These are phyloP conservation scores for Muscicapa striata DNA, from an alignment of 2,797 vertebrate species.

Conservation along the genomic window DNA sequence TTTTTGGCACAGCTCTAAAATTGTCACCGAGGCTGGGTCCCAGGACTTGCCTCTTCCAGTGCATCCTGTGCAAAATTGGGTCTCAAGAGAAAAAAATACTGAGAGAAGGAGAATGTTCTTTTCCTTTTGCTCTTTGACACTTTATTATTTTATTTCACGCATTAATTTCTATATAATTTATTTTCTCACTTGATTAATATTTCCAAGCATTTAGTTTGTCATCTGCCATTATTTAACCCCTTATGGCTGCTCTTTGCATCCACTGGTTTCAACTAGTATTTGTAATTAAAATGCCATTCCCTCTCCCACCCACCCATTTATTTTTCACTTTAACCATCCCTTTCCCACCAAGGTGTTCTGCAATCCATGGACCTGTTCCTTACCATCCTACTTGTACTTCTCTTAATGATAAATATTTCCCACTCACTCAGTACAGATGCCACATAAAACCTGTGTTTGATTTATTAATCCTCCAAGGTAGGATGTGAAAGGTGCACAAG, in stretches of 20 bases:
- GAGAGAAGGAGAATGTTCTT: neutral
- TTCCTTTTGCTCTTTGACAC: neutral
- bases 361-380: neutral
- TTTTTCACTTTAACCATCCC: neutral
- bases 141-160: neutral
- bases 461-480: neutral
- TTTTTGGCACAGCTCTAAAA: slow-evolving; percentile 16
- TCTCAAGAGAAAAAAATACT: neutral
- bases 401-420: neutral
- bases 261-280: neutral
- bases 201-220: neutral
- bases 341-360: neutral
- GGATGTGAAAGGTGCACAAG: neutral
- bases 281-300: neutral
- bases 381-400: neutral
- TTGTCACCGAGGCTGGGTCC: neutral
- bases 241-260: neutral
- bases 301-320: neutral
- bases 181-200: slow-evolving; percentile 20
- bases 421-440: neutral
- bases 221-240: neutral
- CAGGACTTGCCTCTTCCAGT: slow-evolving; percentile 34
- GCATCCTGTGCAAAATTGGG: slow-evolving; percentile 1
- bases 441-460: neutral
- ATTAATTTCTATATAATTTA: neutral